phyloP scores from a whole-genome alignment of 35 echinoderm and acorn worm genomes.

The Apostichopus japonicus region DNA sequence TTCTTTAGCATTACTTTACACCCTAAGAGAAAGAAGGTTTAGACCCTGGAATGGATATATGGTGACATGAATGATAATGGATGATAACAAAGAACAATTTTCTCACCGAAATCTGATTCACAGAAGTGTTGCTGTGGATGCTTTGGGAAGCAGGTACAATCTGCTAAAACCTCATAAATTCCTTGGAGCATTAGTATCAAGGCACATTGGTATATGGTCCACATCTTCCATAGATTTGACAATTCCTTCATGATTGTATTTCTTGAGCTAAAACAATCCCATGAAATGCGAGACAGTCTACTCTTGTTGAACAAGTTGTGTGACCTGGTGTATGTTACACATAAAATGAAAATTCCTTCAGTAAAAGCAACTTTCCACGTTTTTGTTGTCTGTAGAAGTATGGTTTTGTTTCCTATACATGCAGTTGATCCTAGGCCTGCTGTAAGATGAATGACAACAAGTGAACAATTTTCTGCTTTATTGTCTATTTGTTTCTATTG shows the following conservation, averaged over 20 bases:
- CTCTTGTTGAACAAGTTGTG: background rate
- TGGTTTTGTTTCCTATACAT: background rate
- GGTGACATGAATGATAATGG: no score
- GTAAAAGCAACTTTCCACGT: background rate
- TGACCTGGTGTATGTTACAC: background rate
- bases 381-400: no score
- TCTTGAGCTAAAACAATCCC: background rate
- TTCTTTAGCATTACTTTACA: no score
- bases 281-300: background rate
- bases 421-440: background rate
- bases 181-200: slow-evolving; percentile 29
- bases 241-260: slow-evolving; percentile 8
- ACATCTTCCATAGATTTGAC: background rate
- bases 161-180: slow-evolving; percentile 57
- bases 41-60: no score
- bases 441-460: background rate
- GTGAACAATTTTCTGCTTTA: slow-evolving; percentile 17
- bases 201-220: background rate
- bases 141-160: slow-evolving; percentile 73
- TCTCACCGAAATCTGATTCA: slow-evolving; percentile 84
- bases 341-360: background rate
- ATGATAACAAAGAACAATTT: background rate
- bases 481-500: slow-evolving; percentile 47
- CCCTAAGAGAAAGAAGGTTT: no score
- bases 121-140: slow-evolving; percentile 85